Percentiles rank a stretch among this genome's conserved stretches.
Conservation (phyloP, 1,140 invertebrate genomes). For the Drosophila ironensis region DNA sequence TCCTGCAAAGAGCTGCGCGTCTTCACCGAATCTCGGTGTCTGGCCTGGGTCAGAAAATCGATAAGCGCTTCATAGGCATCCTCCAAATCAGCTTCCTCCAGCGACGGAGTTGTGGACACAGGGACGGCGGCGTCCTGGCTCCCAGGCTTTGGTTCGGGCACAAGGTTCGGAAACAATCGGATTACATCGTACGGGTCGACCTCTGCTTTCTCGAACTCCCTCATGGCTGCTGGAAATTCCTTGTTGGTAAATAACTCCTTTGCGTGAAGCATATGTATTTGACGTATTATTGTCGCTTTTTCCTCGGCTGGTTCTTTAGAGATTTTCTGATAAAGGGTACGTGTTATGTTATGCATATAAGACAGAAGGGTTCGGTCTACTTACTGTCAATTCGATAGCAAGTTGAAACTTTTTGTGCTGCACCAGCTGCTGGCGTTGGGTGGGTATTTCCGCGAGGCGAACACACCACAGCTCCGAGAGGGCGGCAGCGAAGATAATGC, state of each 20-base stretch:
- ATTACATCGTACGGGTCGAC: slow-evolving; percentile 98
- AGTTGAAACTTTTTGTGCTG: slow-evolving; percentile 96
- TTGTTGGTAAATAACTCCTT: slow-evolving; percentile 95
- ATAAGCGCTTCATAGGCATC: slow-evolving; percentile 94
- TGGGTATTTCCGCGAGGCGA: slow-evolving; percentile 88
- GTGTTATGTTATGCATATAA: neutral
- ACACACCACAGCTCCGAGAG: slow-evolving; percentile 94
- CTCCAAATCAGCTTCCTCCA: slow-evolving; percentile 93
- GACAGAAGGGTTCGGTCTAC: slow-evolving; percentile 79
- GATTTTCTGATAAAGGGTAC: slow-evolving; percentile 85
- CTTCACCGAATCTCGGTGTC: slow-evolving; percentile 83
- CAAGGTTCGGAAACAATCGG: slow-evolving; percentile 94
- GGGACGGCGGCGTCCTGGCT: slow-evolving; percentile 82
- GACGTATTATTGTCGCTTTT: slow-evolving; percentile 90
- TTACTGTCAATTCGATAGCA: slow-evolving; percentile 95
- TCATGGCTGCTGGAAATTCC: slow-evolving; percentile 94
- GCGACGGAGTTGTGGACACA: slow-evolving; percentile 82
- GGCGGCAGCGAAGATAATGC: slow-evolving; percentile 93
- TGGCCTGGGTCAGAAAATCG: slow-evolving; percentile 92
- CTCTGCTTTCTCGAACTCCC: slow-evolving; percentile 92
- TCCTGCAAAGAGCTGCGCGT: slow-evolving; percentile 87
- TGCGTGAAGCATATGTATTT: slow-evolving; percentile 95
- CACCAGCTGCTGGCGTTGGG: slow-evolving; percentile 91
- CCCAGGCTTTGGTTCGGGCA: slow-evolving; percentile 84
- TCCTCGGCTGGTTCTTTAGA: slow-evolving; percentile 91